Conservation (phyloP, 2,113 vertebrate genomes). For the Ceuthmochares aereus region DNA sequence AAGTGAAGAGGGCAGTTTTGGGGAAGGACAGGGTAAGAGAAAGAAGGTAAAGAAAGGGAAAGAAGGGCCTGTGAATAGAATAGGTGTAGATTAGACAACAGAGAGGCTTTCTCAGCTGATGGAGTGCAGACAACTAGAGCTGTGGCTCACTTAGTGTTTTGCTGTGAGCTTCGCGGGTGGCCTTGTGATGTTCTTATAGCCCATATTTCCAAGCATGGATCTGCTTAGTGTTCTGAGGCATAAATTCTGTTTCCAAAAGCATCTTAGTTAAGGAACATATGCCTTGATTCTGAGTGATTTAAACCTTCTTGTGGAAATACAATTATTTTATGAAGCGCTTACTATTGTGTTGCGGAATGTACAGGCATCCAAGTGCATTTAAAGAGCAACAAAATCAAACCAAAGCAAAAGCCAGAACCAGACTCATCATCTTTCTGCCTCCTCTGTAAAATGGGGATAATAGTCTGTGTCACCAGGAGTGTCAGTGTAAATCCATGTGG, state of each 20-base stretch:
- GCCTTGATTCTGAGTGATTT: neutral
- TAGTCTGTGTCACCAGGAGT: neutral
- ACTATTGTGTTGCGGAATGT: neutral
- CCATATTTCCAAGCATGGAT: neutral
- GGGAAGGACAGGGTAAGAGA: neutral
- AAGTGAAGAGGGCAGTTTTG: neutral
- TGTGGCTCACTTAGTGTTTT: neutral
- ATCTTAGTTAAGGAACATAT: neutral
- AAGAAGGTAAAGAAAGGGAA: neutral
- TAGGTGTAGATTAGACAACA: neutral
- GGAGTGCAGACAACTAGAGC: neutral
- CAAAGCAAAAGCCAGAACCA: too few species aligned
- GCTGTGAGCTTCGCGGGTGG: neutral
- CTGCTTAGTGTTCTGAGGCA: neutral
- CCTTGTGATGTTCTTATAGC: neutral
- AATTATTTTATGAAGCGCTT: neutral
- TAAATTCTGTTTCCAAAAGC: neutral
- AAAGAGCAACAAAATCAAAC: neutral
- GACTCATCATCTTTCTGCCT: neutral
- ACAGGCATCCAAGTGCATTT: neutral
- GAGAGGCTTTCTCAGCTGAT: rapidly evolving
- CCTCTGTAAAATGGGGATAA: neutral
- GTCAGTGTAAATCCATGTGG: neutral
- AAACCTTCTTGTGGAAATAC: neutral
- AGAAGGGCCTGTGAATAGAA: neutral